phyloP scores from a whole-genome alignment of 2,888 invertebrate species.

The Acronicta psi region DNA sequence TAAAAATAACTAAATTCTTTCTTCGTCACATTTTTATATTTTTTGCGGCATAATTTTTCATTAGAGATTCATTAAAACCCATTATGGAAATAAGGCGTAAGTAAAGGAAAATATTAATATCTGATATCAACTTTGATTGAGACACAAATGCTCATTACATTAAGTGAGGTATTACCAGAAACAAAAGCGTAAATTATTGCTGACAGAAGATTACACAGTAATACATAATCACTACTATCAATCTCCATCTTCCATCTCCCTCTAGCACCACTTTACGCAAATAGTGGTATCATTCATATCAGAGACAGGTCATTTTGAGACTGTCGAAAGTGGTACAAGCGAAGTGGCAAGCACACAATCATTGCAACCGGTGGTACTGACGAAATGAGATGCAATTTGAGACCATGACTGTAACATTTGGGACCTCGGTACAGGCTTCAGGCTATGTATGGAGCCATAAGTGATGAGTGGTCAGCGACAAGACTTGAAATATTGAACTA shows the following conservation, averaged over 20 bases:
- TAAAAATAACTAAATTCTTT: too few relatives aligned
- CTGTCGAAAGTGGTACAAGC: slow-evolving; percentile 58
- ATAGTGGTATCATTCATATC: slow-evolving; percentile 46
- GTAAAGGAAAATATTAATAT: too few relatives aligned
- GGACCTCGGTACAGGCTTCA: slow-evolving; percentile 72
- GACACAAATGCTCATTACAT: background rate
- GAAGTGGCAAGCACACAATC: slow-evolving; percentile 77
- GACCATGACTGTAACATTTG: slow-evolving; percentile 82
- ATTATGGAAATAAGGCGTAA: too few relatives aligned
- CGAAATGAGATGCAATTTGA: slow-evolving; percentile 84
- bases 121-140: too few relatives aligned
- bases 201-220: slow-evolving; percentile 28
- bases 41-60: too few relatives aligned
- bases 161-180: slow-evolving; percentile 11
- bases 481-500: background rate
- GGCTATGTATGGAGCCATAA: slow-evolving; percentile 60
- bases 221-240: slow-evolving; percentile 31
- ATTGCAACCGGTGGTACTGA: slow-evolving; percentile 74
- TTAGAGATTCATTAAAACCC: too few relatives aligned
- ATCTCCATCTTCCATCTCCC: slow-evolving; percentile 31
- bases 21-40: too few relatives aligned
- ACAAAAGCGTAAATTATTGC: slow-evolving; percentile 29
- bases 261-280: slow-evolving; percentile 39
- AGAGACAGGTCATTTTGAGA: slow-evolving; percentile 50
- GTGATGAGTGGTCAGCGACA: background rate